Evolutionary conservation across 1,140 invertebrate genomes (phyloP).

Genomic region (Drosophila erecta): DNA sequence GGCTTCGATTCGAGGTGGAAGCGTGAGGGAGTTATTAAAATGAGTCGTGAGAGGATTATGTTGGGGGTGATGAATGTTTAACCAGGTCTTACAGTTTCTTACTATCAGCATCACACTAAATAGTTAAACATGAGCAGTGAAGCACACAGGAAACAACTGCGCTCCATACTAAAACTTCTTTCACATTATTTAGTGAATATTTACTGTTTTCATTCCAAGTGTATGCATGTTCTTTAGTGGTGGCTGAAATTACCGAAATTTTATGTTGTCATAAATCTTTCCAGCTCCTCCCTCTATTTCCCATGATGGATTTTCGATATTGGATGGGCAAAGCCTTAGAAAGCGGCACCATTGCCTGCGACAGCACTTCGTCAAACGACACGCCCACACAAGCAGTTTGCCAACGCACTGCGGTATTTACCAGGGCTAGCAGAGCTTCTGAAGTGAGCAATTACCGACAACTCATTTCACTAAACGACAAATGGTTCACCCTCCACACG

Average conservation of each 20-base stretch:
- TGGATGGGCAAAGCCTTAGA: not conserved
- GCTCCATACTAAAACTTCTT: no score
- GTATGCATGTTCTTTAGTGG: no score
- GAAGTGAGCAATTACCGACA: constrained; percentile 61
- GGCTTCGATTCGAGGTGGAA: constrained; percentile 19
- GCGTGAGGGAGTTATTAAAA: constrained; percentile 35
- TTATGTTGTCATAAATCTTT: not conserved
- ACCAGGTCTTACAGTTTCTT: constrained; percentile 20
- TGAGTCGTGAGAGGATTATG: constrained; percentile 22
- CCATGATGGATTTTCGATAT: not conserved
- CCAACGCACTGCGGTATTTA: constrained; percentile 48
- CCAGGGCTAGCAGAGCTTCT: constrained; percentile 6
- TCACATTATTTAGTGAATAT: no score
- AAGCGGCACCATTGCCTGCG: constrained; percentile 4
- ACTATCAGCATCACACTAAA: constrained; percentile 27
- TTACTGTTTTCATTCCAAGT: no score
- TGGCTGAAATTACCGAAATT: no score
- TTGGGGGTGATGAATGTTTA: constrained; percentile 10
- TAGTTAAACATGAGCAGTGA: not conserved
- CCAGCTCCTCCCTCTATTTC: not conserved
- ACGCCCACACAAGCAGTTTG: constrained; percentile 42
- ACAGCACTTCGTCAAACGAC: constrained; percentile 62
- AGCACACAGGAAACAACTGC: not conserved
- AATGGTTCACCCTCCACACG: constrained; percentile 58
- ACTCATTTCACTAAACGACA: constrained; percentile 76